Evolutionary conservation across 64 coral and sea anemone genomes (phyloP).

Genomic region (Dendrophyllia cribrosa): DNA sequence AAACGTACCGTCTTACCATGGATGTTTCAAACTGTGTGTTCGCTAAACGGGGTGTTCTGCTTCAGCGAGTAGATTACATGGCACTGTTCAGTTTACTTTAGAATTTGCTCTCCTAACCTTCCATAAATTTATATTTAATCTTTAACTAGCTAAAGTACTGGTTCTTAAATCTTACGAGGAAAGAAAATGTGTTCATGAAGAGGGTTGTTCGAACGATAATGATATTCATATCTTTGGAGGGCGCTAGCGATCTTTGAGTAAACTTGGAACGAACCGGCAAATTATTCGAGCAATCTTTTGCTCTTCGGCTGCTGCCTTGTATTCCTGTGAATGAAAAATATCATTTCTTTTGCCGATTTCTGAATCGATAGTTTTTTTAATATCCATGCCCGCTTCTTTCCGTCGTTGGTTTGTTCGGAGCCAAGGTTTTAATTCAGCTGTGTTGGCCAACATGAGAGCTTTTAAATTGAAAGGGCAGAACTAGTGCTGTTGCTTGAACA

Average conservation of each 20-base stretch:
- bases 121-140: background rate
- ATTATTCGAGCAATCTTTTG: conserved; percentile 8
- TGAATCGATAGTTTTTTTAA: too few relatives aligned
- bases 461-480: background rate
- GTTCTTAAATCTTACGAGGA: background rate
- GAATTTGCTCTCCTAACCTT: conserved; percentile 40
- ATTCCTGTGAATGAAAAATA: background rate
- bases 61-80: conserved; percentile 2
- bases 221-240: background rate
- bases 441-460: background rate
- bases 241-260: background rate
- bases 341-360: background rate
- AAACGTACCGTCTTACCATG: too few relatives aligned
- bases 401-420: background rate
- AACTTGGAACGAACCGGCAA: conserved; percentile 29
- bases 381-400: background rate
- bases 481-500: background rate
- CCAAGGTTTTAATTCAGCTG: background rate
- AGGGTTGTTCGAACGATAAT: background rate
- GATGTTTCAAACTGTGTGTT: conserved; percentile 27
- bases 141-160: background rate
- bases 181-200: background rate
- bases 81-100: conserved; percentile 2
- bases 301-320: background rate
- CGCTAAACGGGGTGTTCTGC: background rate